Percentiles rank a stretch among this genome's conserved stretches.
Evolutionary conservation across 2,888 invertebrate genomes (phyloP).

Genomic region (Tanaodytes sp.): DNA sequence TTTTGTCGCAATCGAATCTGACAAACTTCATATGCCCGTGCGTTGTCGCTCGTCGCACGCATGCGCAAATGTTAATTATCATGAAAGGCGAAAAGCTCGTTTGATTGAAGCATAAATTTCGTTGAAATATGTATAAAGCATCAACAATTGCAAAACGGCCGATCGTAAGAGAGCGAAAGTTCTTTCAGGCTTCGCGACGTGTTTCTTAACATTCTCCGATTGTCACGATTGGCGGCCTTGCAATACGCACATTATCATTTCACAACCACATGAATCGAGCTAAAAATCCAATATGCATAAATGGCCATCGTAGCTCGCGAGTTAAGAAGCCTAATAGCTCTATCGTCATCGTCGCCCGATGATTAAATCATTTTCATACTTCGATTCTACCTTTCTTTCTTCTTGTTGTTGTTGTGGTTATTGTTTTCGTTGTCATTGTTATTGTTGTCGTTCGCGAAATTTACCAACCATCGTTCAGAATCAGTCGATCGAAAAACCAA

Average conservation of each 20-base stretch:
- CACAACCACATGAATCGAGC: conserved; percentile 55
- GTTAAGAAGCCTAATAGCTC: conserved; percentile 49
- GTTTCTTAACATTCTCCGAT: conserved; percentile 56
- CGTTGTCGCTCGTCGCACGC: too few relatives aligned
- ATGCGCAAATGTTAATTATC: conserved; percentile 20
- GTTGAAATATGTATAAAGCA: conserved; percentile 52
- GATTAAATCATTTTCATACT: conserved; percentile 29
- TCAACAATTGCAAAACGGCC: conserved; percentile 54
- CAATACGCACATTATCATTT: conserved; percentile 56
- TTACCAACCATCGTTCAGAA: too few relatives aligned
- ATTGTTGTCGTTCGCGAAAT: too few relatives aligned
- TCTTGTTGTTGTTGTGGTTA: too few relatives aligned
- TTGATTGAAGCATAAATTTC: conserved; percentile 41
- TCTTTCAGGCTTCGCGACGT: conserved; percentile 51
- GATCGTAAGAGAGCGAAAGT: conserved; percentile 55
- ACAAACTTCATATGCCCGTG: too few relatives aligned
- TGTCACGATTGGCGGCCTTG: conserved; percentile 55
- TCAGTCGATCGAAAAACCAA: too few relatives aligned
- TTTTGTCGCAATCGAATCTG: too few relatives aligned
- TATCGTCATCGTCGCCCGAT: conserved; percentile 44
- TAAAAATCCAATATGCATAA: conserved; percentile 56
- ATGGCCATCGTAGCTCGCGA: conserved; percentile 52
- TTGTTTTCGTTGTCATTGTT: too few relatives aligned
- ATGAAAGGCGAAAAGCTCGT: conserved; percentile 39
- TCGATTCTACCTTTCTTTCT: conserved; percentile 7